Conservation (phyloP, 2,113 vertebrate genomes). For the Strigops habroptila region DNA sequence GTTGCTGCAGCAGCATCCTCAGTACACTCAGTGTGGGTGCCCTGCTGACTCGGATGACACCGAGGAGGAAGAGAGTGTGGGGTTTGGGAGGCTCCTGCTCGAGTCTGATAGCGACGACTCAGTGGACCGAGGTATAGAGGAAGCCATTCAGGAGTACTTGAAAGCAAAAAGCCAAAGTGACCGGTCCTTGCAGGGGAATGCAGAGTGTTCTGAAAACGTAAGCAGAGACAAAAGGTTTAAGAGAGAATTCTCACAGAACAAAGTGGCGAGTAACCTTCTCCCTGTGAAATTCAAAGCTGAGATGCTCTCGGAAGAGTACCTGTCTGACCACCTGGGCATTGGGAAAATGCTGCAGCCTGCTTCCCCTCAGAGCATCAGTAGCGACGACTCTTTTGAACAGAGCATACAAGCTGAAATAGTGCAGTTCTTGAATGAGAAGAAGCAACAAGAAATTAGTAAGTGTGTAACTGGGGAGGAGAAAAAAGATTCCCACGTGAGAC, state of each 20-base stretch:
- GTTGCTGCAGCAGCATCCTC: not conserved
- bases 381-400: conserved; percentile 81
- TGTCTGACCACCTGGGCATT: not conserved
- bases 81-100: conserved; percentile 43
- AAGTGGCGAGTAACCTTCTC: not conserved
- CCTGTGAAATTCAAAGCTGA: conserved; percentile 11
- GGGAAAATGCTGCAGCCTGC: conserved; percentile 33
- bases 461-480: not conserved
- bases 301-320: not conserved
- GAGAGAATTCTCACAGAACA: not conserved
- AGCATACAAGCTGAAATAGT: conserved; percentile 80
- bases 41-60: not conserved
- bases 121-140: conserved; percentile 91
- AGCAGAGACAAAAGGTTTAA: not conserved
- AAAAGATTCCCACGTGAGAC: not conserved
- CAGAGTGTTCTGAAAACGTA: not conserved
- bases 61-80: not conserved
- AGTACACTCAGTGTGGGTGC: not conserved
- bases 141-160: conserved; percentile 94
- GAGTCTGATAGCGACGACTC: conserved; percentile 92
- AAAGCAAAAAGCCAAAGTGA: conserved; percentile 79
- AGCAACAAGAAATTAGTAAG: conserved; percentile 52
- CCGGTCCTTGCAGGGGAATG: not conserved
- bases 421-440: conserved; percentile 76
- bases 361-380: conserved; percentile 77